Evolutionary conservation across 2,797 vertebrate genomes (phyloP).

Genomic region (Pempheris klunzingeri): DNA sequence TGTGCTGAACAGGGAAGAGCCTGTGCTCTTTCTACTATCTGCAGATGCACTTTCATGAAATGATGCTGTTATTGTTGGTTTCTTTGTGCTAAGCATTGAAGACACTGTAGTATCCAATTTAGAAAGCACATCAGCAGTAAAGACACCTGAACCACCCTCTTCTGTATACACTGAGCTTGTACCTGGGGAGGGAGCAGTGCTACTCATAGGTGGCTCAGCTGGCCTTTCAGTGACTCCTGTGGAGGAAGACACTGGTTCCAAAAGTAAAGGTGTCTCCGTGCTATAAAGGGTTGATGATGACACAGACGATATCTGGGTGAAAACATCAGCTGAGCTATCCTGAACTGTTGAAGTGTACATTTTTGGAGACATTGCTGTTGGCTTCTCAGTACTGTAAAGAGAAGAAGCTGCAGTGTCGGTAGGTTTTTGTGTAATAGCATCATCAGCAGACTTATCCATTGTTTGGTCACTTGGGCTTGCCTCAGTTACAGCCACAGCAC

Average conservation of each 20-base stretch:
- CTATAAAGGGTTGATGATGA: neutral
- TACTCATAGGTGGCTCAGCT: neutral
- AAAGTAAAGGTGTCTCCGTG: neutral
- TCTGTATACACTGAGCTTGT: slow-evolving; percentile 25
- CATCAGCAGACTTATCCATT: neutral
- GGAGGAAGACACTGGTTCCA: slow-evolving; percentile 13
- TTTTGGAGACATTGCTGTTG: slow-evolving; percentile 16
- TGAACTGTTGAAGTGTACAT: slow-evolving; percentile 15
- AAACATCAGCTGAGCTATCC: neutral
- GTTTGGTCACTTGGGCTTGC: slow-evolving; percentile 33
- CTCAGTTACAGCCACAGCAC: slow-evolving; percentile 22
- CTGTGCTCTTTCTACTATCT: slow-evolving; percentile 7
- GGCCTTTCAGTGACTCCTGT: slow-evolving; percentile 7
- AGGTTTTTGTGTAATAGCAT: slow-evolving; percentile 12
- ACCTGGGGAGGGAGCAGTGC: slow-evolving; percentile 1
- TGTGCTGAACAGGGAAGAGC: slow-evolving; percentile 47
- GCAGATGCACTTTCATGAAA: slow-evolving; percentile 32
- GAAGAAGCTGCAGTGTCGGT: slow-evolving; percentile 1
- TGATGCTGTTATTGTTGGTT: slow-evolving; percentile 14
- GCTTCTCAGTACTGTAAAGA: slow-evolving; percentile 41
- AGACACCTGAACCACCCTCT: slow-evolving; percentile 22
- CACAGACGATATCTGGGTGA: neutral
- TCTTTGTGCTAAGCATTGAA: slow-evolving; percentile 34
- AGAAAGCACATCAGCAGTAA: slow-evolving; percentile 4
- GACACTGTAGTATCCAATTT: slow-evolving; percentile 14